Evolutionary conservation across 2,888 invertebrate genomes (phyloP).

Genomic region (Podabrus alpinus): DNA sequence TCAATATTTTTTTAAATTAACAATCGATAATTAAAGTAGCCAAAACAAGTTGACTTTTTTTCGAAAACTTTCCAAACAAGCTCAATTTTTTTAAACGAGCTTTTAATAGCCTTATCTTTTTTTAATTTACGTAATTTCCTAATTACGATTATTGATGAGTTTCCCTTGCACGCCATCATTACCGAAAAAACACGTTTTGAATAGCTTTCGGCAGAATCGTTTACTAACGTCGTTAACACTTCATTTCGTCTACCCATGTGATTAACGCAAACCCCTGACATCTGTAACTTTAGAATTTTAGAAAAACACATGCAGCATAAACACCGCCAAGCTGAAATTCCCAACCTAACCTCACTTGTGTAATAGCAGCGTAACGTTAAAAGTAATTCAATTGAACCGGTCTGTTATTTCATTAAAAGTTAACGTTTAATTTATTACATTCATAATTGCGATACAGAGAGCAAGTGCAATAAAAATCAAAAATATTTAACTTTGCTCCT

Average conservation of each 20-base stretch:
- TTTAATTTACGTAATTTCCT: neutral
- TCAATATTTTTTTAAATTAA: constrained; percentile 36
- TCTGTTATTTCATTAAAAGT: neutral
- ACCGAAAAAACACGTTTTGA: constrained; percentile 2
- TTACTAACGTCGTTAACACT: constrained; percentile 4
- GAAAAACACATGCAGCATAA: neutral
- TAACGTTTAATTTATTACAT: neutral
- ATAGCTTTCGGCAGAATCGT: constrained; percentile 1
- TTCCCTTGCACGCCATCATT: neutral
- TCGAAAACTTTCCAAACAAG: neutral
- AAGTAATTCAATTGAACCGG: neutral
- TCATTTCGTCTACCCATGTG: constrained; percentile 5
- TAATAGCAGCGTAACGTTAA: neutral
- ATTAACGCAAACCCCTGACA: neutral
- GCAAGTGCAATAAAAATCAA: neutral
- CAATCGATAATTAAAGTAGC: constrained; percentile 38
- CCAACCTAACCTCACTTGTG: neutral
- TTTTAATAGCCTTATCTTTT: neutral
- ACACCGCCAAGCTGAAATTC: neutral
- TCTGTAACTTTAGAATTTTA: neutral
- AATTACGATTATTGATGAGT: constrained; percentile 2
- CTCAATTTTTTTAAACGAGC: neutral
- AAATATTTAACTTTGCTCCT: neutral
- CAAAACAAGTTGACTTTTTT: neutral
- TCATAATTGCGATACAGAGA: neutral